Percentiles rank a stretch among this genome's conserved stretches.
Conservation (phyloP, 92 coral and sea anemone species). For the Actinostola sp. region DNA sequence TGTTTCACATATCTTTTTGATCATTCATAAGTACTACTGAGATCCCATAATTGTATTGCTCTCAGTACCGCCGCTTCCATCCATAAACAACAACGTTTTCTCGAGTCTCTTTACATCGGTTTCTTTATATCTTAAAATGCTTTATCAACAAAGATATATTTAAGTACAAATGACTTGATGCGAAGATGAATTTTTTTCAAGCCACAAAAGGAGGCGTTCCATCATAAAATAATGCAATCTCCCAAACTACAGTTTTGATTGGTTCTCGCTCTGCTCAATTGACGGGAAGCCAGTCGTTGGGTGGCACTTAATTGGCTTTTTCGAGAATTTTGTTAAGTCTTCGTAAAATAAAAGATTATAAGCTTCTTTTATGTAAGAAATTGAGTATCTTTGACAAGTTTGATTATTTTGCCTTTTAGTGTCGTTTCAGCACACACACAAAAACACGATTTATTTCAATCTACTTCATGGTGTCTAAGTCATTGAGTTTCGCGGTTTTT, state of each 20-base stretch:
- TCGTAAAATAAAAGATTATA: not conserved
- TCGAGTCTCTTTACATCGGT: not conserved
- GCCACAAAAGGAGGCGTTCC: too few species aligned
- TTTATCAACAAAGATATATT: not conserved
- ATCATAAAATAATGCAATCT: too few species aligned
- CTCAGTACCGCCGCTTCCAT: constrained; percentile 7
- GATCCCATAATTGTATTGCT: not conserved
- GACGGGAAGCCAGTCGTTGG: not conserved
- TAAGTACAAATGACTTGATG: not conserved
- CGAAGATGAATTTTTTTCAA: too few species aligned
- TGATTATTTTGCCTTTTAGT: not conserved
- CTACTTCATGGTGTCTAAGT: too few species aligned
- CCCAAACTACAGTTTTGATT: not conserved
- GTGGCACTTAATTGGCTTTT: not conserved
- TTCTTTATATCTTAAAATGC: not conserved
- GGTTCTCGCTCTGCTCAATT: not conserved
- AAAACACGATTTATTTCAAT: too few species aligned
- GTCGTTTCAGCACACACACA: not conserved
- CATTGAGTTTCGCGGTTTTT: not conserved
- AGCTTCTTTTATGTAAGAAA: not conserved
- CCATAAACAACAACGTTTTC: constrained; percentile 7
- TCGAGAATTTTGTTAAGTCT: not conserved
- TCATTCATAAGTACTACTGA: not conserved
- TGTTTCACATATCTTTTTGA: not conserved
- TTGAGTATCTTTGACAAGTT: not conserved